A percentile compares a stretch with the other conserved stretches of the same genome.
Evolutionary conservation across 35 echinoderm and acorn worm genomes (phyloP).

Genomic region (Strongylocentrotus purpuratus): DNA sequence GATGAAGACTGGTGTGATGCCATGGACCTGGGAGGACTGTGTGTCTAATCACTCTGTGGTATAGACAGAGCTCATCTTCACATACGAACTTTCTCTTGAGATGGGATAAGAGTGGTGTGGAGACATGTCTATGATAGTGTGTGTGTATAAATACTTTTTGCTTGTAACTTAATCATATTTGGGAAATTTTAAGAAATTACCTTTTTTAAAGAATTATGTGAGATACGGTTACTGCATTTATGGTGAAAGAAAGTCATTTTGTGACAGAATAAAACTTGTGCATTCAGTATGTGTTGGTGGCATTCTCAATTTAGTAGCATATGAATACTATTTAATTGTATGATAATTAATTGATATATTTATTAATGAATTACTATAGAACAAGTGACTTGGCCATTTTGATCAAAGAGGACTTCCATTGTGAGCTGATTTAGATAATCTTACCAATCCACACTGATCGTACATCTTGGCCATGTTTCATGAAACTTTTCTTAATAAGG

Average conservation of each 20-base stretch:
- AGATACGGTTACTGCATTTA: not conserved
- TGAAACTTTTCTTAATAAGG: too few species aligned
- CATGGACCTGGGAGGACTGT: conserved; percentile 32
- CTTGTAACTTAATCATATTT: not conserved
- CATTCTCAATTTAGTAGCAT: not conserved
- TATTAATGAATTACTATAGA: not conserved
- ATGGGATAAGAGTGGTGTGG: not conserved
- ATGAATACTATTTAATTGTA: not conserved
- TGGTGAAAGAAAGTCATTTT: not conserved
- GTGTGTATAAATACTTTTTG: not conserved
- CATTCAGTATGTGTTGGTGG: not conserved
- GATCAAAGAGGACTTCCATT: not conserved
- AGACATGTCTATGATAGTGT: not conserved
- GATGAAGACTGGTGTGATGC: not conserved
- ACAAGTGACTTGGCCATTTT: not conserved
- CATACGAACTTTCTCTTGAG: not conserved
- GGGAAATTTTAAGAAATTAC: not conserved
- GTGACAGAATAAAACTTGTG: not conserved
- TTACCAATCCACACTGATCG: not conserved
- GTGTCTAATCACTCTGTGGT: conserved; percentile 67
- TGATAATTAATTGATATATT: too few species aligned
- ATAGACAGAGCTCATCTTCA: conserved; percentile 56
- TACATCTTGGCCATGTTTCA: too few species aligned
- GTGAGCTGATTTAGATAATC: not conserved
- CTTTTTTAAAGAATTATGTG: not conserved